phyloP scores from a whole-genome alignment of 1,140 invertebrate genomes.

The Papilio machaon region DNA sequence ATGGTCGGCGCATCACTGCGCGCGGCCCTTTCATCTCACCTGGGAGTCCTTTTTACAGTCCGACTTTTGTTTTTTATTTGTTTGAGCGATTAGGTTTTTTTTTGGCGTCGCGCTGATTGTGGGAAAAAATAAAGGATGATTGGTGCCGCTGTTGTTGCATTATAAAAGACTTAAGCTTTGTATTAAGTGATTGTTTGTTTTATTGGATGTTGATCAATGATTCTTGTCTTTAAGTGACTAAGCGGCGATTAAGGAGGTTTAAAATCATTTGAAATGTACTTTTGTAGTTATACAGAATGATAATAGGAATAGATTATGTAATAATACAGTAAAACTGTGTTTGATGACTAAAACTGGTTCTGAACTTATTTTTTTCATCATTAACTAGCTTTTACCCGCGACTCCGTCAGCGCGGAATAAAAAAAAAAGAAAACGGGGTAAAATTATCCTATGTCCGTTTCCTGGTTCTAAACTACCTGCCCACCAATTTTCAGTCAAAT shows the following conservation, averaged over 20 bases:
- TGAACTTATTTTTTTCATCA: no score
- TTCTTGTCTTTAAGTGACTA: slow-evolving; percentile 27
- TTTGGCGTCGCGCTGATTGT: slow-evolving; percentile 61
- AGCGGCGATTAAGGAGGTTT: background rate
- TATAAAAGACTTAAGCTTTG: slow-evolving; percentile 64
- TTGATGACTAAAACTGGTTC: no score
- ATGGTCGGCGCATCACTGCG: slow-evolving; percentile 39
- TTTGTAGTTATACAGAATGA: background rate
- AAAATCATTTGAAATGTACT: background rate
- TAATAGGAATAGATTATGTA: background rate
- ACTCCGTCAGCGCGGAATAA: no score
- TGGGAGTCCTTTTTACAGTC: slow-evolving; percentile 63
- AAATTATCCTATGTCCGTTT: no score
- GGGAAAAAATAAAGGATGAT: slow-evolving; percentile 62
- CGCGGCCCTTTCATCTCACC: slow-evolving; percentile 65
- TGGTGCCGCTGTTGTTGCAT: slow-evolving; percentile 55
- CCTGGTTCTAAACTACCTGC: no score
- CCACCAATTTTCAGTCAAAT: no score
- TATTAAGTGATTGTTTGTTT: slow-evolving; percentile 55
- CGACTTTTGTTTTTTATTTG: slow-evolving; percentile 53
- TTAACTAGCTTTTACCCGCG: no score
- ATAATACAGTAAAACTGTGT: no score
- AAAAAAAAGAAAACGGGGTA: no score
- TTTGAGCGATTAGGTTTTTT: slow-evolving; percentile 60
- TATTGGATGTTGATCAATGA: slow-evolving; percentile 35